Evolutionary conservation across 2,113 vertebrate genomes (phyloP).

Genomic region (Megaceryle maxima): DNA sequence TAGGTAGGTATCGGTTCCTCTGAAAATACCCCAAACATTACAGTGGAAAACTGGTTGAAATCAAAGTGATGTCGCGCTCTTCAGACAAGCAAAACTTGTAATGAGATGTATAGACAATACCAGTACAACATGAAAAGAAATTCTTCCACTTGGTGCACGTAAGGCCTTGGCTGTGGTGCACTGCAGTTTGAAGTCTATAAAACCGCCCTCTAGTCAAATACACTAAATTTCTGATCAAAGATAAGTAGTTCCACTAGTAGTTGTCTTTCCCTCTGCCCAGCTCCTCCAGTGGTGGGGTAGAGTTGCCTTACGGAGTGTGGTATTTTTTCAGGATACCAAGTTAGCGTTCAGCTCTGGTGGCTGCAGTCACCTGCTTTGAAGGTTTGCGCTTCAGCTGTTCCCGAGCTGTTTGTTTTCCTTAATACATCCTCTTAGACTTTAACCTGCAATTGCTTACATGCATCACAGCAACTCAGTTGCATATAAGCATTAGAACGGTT

Average conservation of each 20-base stretch:
- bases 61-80: background rate
- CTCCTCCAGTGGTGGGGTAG: background rate
- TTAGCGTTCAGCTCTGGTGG: background rate
- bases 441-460: background rate
- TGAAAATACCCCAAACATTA: background rate
- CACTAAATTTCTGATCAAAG: background rate
- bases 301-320: background rate
- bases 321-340: background rate
- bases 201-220: background rate
- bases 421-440: background rate
- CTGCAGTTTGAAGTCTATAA: background rate
- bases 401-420: background rate
- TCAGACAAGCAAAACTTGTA: background rate
- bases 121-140: background rate
- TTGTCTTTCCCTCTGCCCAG: background rate
- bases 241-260: background rate
- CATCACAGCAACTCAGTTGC: background rate
- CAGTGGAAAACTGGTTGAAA: background rate
- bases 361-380: background rate
- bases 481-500: background rate
- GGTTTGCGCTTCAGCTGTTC: background rate
- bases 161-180: background rate
- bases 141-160: accelerated
- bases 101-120: background rate
- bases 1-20: constrained; percentile 14